These are phyloP conservation scores for Scaptomyza hsui DNA, from an alignment of 1,140 invertebrate species.

Conservation along the genomic window DNA sequence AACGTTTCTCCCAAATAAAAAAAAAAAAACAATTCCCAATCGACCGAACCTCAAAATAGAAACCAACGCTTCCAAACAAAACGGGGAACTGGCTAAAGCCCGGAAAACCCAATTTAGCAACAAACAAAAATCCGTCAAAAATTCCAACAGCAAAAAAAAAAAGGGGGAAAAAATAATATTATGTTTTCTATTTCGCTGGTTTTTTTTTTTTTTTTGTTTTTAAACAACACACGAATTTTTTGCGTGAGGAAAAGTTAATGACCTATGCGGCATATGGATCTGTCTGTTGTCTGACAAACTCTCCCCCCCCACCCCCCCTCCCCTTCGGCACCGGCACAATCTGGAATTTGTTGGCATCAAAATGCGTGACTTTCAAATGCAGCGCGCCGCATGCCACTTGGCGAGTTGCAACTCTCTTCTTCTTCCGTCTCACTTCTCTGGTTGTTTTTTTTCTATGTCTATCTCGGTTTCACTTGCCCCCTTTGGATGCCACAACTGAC, in stretches of 20 bases:
- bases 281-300: conserved; percentile 10
- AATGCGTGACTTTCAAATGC: conserved; percentile 50
- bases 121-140: conserved; percentile 5
- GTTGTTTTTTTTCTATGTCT: background rate
- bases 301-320: background rate
- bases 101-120: background rate
- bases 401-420: conserved; percentile 8
- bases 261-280: conserved; percentile 40
- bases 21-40: background rate
- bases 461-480: background rate
- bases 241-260: conserved; percentile 51
- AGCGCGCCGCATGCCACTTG: conserved; percentile 48
- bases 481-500: conserved; percentile 22
- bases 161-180: background rate
- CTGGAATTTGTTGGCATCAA: conserved; percentile 33
- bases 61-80: background rate
- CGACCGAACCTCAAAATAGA: background rate
- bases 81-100: background rate
- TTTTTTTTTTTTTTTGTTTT: conserved; percentile 1
- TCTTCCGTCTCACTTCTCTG: background rate
- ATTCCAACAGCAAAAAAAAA: background rate
- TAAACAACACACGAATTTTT: conserved; percentile 6
- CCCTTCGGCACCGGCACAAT: background rate
- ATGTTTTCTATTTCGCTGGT: background rate
- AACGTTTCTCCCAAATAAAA: background rate